Percentiles rank a stretch among this genome's conserved stretches.
phyloP scores from a whole-genome alignment of 2,888 invertebrate species.

The Ganaspis brasiliensis region DNA sequence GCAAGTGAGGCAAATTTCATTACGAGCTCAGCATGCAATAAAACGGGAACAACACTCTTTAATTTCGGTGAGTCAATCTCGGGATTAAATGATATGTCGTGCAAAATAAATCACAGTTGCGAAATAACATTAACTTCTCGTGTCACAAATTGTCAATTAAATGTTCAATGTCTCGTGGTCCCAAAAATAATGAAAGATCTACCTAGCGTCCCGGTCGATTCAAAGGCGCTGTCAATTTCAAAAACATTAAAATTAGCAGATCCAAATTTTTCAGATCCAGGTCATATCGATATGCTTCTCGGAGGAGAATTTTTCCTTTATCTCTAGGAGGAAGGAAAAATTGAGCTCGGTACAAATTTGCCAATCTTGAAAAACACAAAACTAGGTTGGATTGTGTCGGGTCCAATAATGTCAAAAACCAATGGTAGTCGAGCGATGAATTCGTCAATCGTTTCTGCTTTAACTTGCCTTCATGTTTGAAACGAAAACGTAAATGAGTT shows the following conservation, averaged over 20 bases:
- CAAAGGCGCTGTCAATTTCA: constrained; percentile 47
- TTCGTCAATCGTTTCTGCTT: no score
- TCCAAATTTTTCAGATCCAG: no score
- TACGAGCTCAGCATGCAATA: background rate
- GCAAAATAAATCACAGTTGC: no score
- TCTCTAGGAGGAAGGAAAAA: constrained; percentile 44
- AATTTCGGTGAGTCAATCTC: no score
- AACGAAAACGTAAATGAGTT: background rate
- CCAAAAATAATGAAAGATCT: background rate
- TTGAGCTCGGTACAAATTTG: constrained; percentile 37
- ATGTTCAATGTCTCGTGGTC: no score
- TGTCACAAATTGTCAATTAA: no score
- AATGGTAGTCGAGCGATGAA: no score
- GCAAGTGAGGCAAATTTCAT: background rate
- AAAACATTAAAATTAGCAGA: constrained; percentile 53
- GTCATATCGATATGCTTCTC: no score
- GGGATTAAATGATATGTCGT: no score
- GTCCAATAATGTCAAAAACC: no score
- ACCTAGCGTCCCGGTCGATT: constrained; percentile 47
- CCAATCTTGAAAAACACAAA: constrained; percentile 43
- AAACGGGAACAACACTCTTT: background rate
- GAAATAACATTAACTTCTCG: no score
- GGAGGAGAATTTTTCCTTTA: constrained; percentile 48
- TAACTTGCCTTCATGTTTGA: background rate
- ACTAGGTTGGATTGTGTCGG: no score